Evolutionary conservation across 2,113 vertebrate species (phyloP).

Genomic region (Macaca fascicularis): T2T-MFA8v1.1 NC_088378.1:165843501-165844000

Average conservation of each 20-base stretch:
- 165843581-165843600: too few species aligned
- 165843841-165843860: not conserved
- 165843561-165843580: too few species aligned
- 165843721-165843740: too few species aligned
- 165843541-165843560: too few species aligned
- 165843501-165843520: not conserved
- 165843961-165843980: not conserved
- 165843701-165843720: too few species aligned
- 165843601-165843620: too few species aligned
- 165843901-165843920: not conserved
- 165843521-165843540: too few species aligned
- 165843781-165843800: not conserved
- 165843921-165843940: conserved; percentile 35
- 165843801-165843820: not conserved
- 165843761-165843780: too few species aligned
- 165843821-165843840: not conserved
- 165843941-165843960: not conserved
- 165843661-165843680: too few species aligned
- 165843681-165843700: too few species aligned
- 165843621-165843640: too few species aligned
- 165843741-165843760: too few species aligned
- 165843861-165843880: not conserved
- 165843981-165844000: not conserved
- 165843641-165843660: rapidly evolving
- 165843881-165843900: not conserved